These are phyloP conservation scores for Trichogramma dendrolimi DNA, from an alignment of 2,888 invertebrate species.

Conservation along the genomic window DNA sequence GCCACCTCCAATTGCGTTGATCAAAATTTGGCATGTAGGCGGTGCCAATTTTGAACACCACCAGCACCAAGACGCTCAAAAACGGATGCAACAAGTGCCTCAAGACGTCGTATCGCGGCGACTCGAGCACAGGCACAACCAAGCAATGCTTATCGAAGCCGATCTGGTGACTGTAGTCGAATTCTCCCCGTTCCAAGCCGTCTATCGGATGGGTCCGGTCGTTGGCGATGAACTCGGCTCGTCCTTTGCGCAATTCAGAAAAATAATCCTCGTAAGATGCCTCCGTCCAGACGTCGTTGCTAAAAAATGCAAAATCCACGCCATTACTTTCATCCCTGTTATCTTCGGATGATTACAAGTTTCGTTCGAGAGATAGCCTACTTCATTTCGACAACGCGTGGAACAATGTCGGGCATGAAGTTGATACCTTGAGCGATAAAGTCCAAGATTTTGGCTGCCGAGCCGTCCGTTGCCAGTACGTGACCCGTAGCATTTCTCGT, in stretches of 20 bases:
- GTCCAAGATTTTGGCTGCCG: background rate
- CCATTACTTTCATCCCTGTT: background rate
- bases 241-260: background rate
- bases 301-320: background rate
- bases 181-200: background rate
- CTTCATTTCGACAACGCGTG: too few relatives aligned
- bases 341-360: background rate
- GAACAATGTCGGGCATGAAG: background rate
- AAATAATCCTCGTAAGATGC: too few relatives aligned
- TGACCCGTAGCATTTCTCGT: slow-evolving; percentile 11
- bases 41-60: too few relatives aligned
- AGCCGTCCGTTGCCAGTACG: background rate
- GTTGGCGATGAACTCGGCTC: background rate
- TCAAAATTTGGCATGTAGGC: too few relatives aligned
- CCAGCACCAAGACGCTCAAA: too few relatives aligned
- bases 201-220: background rate
- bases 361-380: background rate
- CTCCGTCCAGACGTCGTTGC: background rate
- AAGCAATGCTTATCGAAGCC: too few relatives aligned
- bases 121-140: too few relatives aligned
- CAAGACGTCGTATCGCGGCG: too few relatives aligned
- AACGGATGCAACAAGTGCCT: too few relatives aligned
- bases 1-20: too few relatives aligned
- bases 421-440: background rate
- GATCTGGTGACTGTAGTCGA: background rate